phyloP scores from a whole-genome alignment of 1,140 invertebrate species.

The Trachymyrmex septentrionalis region DNA sequence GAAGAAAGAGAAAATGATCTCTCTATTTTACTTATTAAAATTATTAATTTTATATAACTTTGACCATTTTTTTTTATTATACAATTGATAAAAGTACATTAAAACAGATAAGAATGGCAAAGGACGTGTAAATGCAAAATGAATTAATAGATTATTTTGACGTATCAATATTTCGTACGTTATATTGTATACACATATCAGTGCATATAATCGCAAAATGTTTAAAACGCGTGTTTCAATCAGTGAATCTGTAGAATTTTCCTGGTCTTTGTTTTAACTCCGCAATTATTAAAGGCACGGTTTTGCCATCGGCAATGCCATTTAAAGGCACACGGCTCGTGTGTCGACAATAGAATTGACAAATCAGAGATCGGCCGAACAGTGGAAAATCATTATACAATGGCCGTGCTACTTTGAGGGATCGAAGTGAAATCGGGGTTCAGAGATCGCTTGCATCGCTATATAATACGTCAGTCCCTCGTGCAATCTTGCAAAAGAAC shows the following conservation, averaged over 20 bases:
- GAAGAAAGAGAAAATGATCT: not conserved
- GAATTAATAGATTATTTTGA: not conserved
- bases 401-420: conserved; percentile 25
- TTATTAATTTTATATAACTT: not conserved
- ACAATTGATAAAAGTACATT: not conserved
- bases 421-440: conserved; percentile 45
- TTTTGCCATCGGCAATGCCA: conserved; percentile 12
- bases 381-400: conserved; percentile 44
- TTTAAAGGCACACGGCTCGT: conserved; percentile 27
- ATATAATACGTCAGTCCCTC: conserved; percentile 7
- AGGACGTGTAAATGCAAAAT: not conserved
- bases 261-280: conserved; percentile 21
- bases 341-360: conserved; percentile 55
- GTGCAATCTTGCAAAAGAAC: conserved; percentile 14
- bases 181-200: not conserved
- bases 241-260: not conserved
- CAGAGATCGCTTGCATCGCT: not conserved
- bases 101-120: not conserved
- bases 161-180: not conserved
- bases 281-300: conserved; percentile 35
- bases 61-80: not conserved
- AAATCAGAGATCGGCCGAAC: conserved; percentile 20
- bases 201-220: not conserved
- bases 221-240: not conserved
- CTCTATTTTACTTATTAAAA: not conserved